Percentiles rank a stretch among this genome's conserved stretches.
Conservation (phyloP, 2,797 vertebrate genomes). For the Serranus cabrilla region DNA sequence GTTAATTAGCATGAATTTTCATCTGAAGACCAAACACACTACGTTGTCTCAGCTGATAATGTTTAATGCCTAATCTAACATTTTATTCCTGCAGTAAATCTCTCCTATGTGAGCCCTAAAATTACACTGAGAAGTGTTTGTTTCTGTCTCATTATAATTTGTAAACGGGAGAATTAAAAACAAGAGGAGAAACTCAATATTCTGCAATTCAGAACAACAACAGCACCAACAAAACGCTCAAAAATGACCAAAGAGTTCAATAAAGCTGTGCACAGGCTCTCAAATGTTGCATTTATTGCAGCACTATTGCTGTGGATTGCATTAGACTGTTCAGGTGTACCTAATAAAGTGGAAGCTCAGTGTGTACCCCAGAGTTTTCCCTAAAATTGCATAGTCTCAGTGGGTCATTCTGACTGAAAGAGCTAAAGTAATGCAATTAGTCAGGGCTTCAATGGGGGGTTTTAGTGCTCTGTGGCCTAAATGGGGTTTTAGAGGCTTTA, state of each 20-base stretch:
- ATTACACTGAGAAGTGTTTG: background rate
- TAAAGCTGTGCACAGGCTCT: constrained; percentile 20
- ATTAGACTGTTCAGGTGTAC: constrained; percentile 53
- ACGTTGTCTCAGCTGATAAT: background rate
- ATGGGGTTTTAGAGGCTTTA: constrained; percentile 62
- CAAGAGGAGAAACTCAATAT: background rate
- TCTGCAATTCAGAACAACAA: background rate
- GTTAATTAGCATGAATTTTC: background rate
- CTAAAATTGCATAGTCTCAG: constrained; percentile 55
- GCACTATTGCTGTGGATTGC: constrained; percentile 50
- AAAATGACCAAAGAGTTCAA: constrained; percentile 14
- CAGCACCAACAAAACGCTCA: constrained; percentile 6
- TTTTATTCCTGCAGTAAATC: background rate
- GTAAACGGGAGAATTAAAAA: background rate
- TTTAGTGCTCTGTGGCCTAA: constrained; percentile 50
- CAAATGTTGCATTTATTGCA: constrained; percentile 45
- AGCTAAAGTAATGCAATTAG: constrained; percentile 66
- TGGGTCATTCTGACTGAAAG: constrained; percentile 60
- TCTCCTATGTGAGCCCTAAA: background rate
- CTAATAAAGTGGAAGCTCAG: constrained; percentile 57
- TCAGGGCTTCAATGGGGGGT: constrained; percentile 49
- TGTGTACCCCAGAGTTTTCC: constrained; percentile 43
- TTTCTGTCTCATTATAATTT: background rate
- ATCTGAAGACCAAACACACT: background rate
- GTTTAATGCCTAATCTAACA: background rate